phyloP scores from a whole-genome alignment of 2,888 invertebrate genomes.

The Scaptodrosophila latifasciaeformis region DNA sequence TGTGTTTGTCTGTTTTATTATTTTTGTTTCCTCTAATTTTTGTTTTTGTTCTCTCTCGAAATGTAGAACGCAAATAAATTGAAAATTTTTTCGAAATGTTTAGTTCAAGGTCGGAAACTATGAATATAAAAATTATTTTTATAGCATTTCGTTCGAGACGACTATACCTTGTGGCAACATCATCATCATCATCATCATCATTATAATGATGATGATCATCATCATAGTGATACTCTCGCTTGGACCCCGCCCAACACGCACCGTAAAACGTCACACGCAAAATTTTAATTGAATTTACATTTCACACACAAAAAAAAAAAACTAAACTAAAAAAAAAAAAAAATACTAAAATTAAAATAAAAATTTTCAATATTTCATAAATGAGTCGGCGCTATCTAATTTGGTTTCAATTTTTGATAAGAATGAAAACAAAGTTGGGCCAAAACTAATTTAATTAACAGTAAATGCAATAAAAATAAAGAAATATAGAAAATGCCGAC shows the following conservation, averaged over 20 bases:
- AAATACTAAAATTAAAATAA: constrained; percentile 33
- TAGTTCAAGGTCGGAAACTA: constrained; percentile 45
- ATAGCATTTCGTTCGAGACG: constrained; percentile 19
- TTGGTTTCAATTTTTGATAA: neutral
- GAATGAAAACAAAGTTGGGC: constrained; percentile 8
- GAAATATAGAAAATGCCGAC: constrained; percentile 7
- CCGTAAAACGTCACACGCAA: constrained; percentile 53
- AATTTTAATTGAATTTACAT: constrained; percentile 66
- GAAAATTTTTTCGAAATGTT: constrained; percentile 32
- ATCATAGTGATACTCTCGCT: constrained; percentile 19
- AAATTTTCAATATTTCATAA: too few species aligned
- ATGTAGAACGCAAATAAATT: constrained; percentile 32
- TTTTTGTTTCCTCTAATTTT: constrained; percentile 11
- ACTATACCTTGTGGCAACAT: too few species aligned
- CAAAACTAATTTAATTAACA: constrained; percentile 61
- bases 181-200: too few species aligned
- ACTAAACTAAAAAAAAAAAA: constrained; percentile 6
- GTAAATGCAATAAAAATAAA: constrained; percentile 41
- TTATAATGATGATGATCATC: too few species aligned
- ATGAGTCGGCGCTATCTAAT: too few species aligned
- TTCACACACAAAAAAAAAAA: constrained; percentile 16
- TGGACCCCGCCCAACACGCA: constrained; percentile 19
- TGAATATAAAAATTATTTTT: constrained; percentile 38
- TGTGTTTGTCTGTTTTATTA: neutral
- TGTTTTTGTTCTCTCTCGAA: constrained; percentile 30